A percentile compares a stretch with the other conserved stretches of the same genome.
phyloP scores from a whole-genome alignment of 2,113 vertebrate species.

The Solenodon paradoxus region DNA sequence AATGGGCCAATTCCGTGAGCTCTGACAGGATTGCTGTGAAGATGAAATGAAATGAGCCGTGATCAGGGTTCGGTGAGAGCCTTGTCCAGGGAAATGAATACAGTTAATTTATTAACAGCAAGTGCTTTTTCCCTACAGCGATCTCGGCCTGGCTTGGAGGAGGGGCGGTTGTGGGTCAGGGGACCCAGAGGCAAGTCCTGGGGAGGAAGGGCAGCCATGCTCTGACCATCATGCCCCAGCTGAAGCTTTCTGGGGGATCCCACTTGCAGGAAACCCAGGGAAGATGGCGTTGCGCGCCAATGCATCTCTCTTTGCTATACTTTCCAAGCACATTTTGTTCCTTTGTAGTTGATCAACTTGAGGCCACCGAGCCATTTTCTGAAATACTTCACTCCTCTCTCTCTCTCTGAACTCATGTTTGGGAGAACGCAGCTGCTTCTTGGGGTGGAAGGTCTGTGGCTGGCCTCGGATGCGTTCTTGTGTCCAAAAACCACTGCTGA shows the following conservation, averaged over 20 bases:
- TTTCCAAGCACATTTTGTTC: background rate
- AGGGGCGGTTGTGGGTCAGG: background rate
- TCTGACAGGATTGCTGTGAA: background rate
- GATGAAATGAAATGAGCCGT: background rate
- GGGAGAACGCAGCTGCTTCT: background rate
- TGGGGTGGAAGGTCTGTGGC: background rate
- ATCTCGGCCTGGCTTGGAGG: background rate
- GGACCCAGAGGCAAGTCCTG: background rate
- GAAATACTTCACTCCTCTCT: background rate
- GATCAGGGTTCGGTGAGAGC: no score
- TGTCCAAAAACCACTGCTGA: background rate
- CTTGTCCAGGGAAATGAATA: background rate
- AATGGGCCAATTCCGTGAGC: background rate
- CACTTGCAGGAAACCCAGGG: background rate
- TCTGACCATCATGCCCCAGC: background rate
- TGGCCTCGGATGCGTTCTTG: accelerated
- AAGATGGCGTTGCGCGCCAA: accelerated
- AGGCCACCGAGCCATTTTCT: constrained; percentile 22
- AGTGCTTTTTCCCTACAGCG: background rate
- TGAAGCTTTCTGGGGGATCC: background rate
- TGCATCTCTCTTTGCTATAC: background rate
- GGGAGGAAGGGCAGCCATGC: background rate
- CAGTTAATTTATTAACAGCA: background rate
- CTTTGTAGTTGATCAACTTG: background rate
- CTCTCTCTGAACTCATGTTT: background rate